A percentile compares a stretch with the other conserved stretches of the same genome.
Evolutionary conservation across 2,888 invertebrate genomes (phyloP).

Genomic region (Odontocolon sp.): DNA sequence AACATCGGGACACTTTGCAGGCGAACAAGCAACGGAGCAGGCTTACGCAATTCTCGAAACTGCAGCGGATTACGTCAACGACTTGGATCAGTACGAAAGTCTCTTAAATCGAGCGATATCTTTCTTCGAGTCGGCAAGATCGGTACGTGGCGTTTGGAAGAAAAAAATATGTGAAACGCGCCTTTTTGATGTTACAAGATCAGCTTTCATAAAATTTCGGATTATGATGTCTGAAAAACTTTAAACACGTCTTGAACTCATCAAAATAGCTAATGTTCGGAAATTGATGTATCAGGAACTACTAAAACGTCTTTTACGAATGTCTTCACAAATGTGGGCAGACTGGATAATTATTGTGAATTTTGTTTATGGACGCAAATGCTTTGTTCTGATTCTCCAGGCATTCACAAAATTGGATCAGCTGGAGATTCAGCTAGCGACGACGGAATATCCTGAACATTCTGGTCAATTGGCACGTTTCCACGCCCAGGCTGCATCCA

Average conservation of each 20-base stretch:
- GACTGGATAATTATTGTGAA: neutral
- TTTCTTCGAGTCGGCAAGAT: slow-evolving; percentile 87
- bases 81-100: slow-evolving; percentile 87
- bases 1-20: slow-evolving; percentile 87
- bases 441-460: slow-evolving; percentile 84
- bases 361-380: neutral
- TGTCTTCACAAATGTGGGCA: too few species aligned
- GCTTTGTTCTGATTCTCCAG: too few species aligned
- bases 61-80: slow-evolving; percentile 87
- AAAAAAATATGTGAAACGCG: neutral
- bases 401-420: slow-evolving; percentile 88
- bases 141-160: slow-evolving; percentile 81
- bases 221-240: too few species aligned
- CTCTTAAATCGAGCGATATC: slow-evolving; percentile 86
- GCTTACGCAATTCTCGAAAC: slow-evolving; percentile 86
- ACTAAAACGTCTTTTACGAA: too few species aligned
- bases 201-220: too few species aligned
- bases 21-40: slow-evolving; percentile 86
- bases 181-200: too few species aligned
- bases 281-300: too few species aligned
- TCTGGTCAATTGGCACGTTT: slow-evolving; percentile 86
- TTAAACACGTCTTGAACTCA: too few species aligned
- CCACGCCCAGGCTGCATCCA: slow-evolving; percentile 85
- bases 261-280: too few species aligned
- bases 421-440: slow-evolving; percentile 87